phyloP scores from a whole-genome alignment of 2,797 vertebrate species.

The Leptatherina wallacei region DNA sequence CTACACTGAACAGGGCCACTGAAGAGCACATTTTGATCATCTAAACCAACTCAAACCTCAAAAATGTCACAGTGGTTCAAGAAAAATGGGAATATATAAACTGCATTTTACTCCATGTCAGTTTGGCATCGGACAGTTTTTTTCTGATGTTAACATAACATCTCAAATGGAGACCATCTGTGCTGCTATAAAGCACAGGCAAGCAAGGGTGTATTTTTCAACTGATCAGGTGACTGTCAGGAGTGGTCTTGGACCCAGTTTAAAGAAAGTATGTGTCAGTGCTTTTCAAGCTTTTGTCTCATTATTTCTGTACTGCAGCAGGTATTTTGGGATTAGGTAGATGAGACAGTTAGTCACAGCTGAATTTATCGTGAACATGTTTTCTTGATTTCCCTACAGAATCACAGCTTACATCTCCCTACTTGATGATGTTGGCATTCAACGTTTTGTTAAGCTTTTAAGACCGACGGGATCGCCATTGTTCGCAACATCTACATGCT shows the following conservation, averaged over 20 bases:
- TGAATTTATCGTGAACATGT: not conserved
- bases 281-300: not conserved
- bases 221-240: not conserved
- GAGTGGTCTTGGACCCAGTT: too few relatives aligned
- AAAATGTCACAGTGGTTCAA: not conserved
- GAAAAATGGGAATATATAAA: not conserved
- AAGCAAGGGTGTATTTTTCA: not conserved
- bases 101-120: not conserved
- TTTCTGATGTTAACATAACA: too few relatives aligned
- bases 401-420: not conserved
- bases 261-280: not conserved
- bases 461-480: too few relatives aligned
- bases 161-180: not conserved
- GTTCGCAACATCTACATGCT: too few relatives aligned
- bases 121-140: not conserved
- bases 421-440: not conserved
- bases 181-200: not conserved
- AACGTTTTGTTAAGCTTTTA: too few relatives aligned
- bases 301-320: not conserved
- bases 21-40: not conserved
- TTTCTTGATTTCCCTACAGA: not conserved
- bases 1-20: not conserved
- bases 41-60: not conserved
- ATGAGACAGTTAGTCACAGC: not conserved
- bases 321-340: too few relatives aligned